Base-by-base conservation (phyloP, 92 coral and sea anemone species). In the Heliopora coerulea region DNA sequence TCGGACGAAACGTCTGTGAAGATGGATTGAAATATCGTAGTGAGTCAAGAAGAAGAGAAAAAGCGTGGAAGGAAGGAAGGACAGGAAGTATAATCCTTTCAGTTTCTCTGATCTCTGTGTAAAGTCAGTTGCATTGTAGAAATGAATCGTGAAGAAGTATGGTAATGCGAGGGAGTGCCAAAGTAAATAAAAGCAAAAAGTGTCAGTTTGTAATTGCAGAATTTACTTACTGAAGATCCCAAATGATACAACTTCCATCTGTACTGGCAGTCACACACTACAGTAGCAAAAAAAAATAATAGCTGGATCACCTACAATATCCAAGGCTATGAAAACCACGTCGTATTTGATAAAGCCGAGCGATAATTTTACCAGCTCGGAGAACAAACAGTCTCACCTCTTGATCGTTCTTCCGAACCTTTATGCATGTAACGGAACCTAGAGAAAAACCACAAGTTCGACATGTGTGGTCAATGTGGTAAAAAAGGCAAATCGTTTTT, bases 261-360 rank as follows among this genome's bases (percentile, higher is more conserved):
- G 87, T 83, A 67, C 98, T 93, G 28, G 98, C 96, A 19, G 98
- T 89, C 33, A 90, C 91, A 73, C 98, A 93, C 96, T 90, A 23
- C n/a, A 68, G 35, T 46, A n/a, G n/a, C 34, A 24, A 59, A n/a
- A 72, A 24, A 4, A 39, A n/a, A 72, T 59, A 32, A 13, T 14
- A 23, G 19, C 31, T 11, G 10, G 11, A 17, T 27, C 23, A 57
- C 17, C 8, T 6, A 50, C n/a, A 23, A 5, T 37, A 37, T 37
- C 6, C 42, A 37, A 4, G 17, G 3, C 3, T 19, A 50, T 23
- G 20, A 5, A 50, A 7, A 50, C 17, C n/a, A 50, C 5, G n/a
- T n/a, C n/a, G n/a, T n/a, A n/a, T n/a, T n/a, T n/a, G n/a, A n/a
- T n/a, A n/a, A n/a, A n/a, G 58, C 58, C 6, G 58, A 17, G 20